Percentiles rank a stretch among this genome's conserved stretches.
phyloP scores from a whole-genome alignment of 2,113 vertebrate genomes.

The Pygoscelis antarcticus region DNA sequence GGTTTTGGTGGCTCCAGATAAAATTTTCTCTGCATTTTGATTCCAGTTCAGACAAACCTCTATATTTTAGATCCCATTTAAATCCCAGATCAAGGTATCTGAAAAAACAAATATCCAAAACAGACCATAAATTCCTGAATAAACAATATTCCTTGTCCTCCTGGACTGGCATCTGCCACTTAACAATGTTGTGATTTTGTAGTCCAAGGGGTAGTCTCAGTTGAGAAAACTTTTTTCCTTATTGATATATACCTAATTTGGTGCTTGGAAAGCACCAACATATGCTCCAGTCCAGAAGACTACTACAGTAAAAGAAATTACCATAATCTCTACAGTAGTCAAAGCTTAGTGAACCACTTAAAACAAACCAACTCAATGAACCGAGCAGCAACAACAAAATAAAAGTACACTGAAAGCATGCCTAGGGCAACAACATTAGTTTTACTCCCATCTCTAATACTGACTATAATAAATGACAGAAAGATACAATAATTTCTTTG shows the following conservation, averaged over 20 bases:
- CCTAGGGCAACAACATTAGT: background rate
- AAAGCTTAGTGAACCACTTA: slow-evolving; percentile 16
- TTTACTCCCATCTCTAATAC: background rate
- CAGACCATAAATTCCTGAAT: background rate
- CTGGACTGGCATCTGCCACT: background rate
- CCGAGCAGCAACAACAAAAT: background rate
- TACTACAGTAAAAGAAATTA: background rate
- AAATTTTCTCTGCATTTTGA: background rate
- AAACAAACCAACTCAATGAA: slow-evolving; percentile 27
- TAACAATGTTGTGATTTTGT: background rate
- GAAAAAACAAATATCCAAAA: background rate
- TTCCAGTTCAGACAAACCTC: background rate
- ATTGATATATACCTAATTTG: background rate
- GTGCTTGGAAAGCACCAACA: background rate
- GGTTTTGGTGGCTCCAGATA: background rate
- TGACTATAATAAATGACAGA: background rate
- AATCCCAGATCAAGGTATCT: background rate
- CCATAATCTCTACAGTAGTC: background rate
- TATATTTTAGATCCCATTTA: background rate
- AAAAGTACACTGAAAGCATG: slow-evolving; percentile 35
- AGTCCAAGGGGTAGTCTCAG: background rate
- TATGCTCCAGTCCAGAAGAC: background rate
- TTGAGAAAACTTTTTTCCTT: background rate
- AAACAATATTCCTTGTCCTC: background rate
- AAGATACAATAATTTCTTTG: background rate